Evolutionary conservation across 2,888 invertebrate species (phyloP).

Genomic region (Bembecia ichneumoniformis): DNA sequence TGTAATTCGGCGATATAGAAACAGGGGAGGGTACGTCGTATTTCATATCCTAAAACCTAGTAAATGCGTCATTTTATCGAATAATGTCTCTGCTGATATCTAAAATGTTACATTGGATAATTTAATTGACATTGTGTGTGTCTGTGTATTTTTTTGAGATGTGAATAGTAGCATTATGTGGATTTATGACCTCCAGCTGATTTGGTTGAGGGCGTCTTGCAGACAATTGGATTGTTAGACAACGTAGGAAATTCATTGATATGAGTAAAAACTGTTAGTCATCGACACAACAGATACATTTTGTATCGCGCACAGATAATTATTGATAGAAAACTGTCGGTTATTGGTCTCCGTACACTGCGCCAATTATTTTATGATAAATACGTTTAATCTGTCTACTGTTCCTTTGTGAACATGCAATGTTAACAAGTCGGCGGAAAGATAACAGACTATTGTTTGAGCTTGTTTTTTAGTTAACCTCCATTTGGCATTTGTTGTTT

Average conservation of each 20-base stretch:
- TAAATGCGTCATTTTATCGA: slow-evolving; percentile 72
- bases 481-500: not conserved
- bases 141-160: slow-evolving; percentile 4
- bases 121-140: slow-evolving; percentile 7
- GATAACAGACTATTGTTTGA: slow-evolving; percentile 59
- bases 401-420: slow-evolving; percentile 60
- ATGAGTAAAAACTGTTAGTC: slow-evolving; percentile 62
- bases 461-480: slow-evolving; percentile 23
- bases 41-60: slow-evolving; percentile 63
- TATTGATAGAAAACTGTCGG: not conserved
- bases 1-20: slow-evolving; percentile 59
- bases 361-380: slow-evolving; percentile 42
- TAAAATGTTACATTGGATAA: slow-evolving; percentile 29
- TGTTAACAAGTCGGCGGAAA: slow-evolving; percentile 31
- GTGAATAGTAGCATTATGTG: slow-evolving; percentile 20
- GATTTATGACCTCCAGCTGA: slow-evolving; percentile 59
- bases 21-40: slow-evolving; percentile 70
- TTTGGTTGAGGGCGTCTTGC: slow-evolving; percentile 55
- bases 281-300: slow-evolving; percentile 49
- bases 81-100: slow-evolving; percentile 44
- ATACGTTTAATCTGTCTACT: slow-evolving; percentile 32
- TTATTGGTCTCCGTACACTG: slow-evolving; percentile 17
- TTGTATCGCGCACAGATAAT: slow-evolving; percentile 26
- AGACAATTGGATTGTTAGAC: slow-evolving; percentile 33
- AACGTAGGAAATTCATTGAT: slow-evolving; percentile 45